Evolutionary conservation across 2,888 invertebrate genomes (phyloP).

Genomic region (Eilema depressum): DNA sequence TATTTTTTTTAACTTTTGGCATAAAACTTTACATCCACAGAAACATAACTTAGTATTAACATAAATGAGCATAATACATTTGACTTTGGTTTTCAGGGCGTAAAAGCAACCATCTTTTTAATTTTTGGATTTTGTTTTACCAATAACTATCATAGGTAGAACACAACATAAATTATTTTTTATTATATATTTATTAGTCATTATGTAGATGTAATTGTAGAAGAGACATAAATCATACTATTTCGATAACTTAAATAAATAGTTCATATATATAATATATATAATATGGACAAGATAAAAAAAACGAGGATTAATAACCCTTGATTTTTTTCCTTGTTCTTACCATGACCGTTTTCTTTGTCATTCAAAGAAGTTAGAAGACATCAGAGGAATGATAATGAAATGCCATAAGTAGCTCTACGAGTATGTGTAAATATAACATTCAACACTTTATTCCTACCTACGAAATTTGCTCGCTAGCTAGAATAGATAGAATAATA

Average conservation of each 20-base stretch:
- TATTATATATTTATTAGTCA: background rate
- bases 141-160: background rate
- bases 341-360: background rate
- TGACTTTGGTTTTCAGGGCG: slow-evolving; percentile 27
- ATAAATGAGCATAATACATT: slow-evolving; percentile 17
- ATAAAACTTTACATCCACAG: slow-evolving; percentile 10
- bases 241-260: background rate
- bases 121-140: background rate
- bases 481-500: background rate
- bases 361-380: background rate
- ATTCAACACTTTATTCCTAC: background rate
- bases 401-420: too few species aligned
- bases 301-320: too few species aligned
- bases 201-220: background rate
- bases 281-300: background rate
- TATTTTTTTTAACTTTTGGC: background rate
- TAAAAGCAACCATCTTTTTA: background rate
- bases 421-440: background rate
- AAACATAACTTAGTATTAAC: slow-evolving; percentile 6
- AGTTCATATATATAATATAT: background rate
- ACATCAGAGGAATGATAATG: background rate
- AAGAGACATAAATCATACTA: background rate
- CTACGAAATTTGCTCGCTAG: background rate
- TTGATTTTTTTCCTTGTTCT: too few species aligned
- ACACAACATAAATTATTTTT: background rate